Evolutionary conservation across 1,140 invertebrate genomes (phyloP).

Genomic region (Proctacanthus coquilletti): DNA sequence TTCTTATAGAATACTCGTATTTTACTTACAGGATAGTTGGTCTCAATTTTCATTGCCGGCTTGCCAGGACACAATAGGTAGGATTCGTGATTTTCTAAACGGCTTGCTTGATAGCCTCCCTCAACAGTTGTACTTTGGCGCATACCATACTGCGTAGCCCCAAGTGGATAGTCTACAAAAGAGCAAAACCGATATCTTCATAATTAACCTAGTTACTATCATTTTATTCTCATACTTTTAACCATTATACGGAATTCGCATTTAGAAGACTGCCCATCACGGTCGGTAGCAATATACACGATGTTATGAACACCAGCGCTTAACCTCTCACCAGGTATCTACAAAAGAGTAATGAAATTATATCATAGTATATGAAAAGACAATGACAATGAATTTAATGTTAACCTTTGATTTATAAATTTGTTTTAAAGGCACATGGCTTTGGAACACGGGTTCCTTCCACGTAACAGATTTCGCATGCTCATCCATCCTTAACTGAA

Average conservation of each 20-base stretch:
- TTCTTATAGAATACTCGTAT: conserved; percentile 5
- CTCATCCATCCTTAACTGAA: conserved; percentile 37
- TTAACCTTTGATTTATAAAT: conserved; percentile 46
- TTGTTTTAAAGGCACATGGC: conserved; percentile 38
- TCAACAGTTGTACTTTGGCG: too few relatives aligned
- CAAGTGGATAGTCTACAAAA: too few relatives aligned
- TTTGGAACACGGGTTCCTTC: conserved; percentile 49
- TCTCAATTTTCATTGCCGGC: conserved; percentile 6
- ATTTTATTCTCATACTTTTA: too few relatives aligned
- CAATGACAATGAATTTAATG: conserved; percentile 1
- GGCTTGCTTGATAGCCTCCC: neutral
- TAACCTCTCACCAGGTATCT: conserved; percentile 44
- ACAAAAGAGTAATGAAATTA: conserved; percentile 2
- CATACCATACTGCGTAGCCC: too few relatives aligned
- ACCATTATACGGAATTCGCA: conserved; percentile 47
- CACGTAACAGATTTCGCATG: conserved; percentile 40
- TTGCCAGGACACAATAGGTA: conserved; percentile 6
- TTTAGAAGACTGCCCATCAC: conserved; percentile 39
- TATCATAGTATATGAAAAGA: neutral
- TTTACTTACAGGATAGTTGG: conserved; percentile 8
- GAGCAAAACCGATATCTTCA: too few relatives aligned
- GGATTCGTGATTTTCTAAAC: conserved; percentile 5
- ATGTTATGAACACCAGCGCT: conserved; percentile 41
- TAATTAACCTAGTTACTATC: too few relatives aligned
- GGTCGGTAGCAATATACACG: conserved; percentile 45